Conservation (phyloP, 1,140 invertebrate species). For the Trichonephila clavata region DNA sequence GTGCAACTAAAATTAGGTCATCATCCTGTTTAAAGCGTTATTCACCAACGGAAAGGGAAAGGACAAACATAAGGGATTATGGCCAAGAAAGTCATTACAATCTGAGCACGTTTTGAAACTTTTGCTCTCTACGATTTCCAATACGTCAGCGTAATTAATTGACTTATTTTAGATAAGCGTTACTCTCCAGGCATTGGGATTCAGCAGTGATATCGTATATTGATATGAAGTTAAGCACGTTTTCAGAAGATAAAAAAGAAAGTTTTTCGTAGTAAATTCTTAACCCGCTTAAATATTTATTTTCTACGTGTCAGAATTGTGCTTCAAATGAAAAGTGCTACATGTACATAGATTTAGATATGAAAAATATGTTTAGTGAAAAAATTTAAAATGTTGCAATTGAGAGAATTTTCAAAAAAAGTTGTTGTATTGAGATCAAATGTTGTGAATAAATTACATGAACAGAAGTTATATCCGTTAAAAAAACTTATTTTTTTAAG, state of each 20-base stretch:
- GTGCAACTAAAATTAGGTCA: conserved; percentile 25
- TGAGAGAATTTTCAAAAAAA: too few relatives aligned
- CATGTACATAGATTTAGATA: too few relatives aligned
- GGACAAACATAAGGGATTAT: conserved; percentile 11
- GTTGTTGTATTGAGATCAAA: too few relatives aligned
- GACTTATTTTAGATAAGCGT: not conserved
- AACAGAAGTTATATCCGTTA: too few relatives aligned
- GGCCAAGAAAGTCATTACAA: not conserved
- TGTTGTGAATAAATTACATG: too few relatives aligned
- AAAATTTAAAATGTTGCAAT: too few relatives aligned
- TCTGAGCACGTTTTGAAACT: conserved; percentile 14
- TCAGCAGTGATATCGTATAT: not conserved
- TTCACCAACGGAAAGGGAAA: conserved; percentile 28
- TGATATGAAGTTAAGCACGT: not conserved
- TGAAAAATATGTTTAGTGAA: too few relatives aligned
- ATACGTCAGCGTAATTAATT: conserved; percentile 23
- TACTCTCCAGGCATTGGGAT: not conserved
- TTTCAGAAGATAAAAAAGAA: not conserved
- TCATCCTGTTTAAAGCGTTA: conserved; percentile 31
- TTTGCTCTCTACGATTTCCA: conserved; percentile 8
- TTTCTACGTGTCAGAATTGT: too few relatives aligned
- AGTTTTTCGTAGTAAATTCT: too few relatives aligned
- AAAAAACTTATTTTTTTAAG: too few relatives aligned
- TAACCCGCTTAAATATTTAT: too few relatives aligned
- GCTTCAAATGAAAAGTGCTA: too few relatives aligned